phyloP scores from a whole-genome alignment of 2,797 vertebrate genomes.

The Mormyrus hasselquistii region DNA sequence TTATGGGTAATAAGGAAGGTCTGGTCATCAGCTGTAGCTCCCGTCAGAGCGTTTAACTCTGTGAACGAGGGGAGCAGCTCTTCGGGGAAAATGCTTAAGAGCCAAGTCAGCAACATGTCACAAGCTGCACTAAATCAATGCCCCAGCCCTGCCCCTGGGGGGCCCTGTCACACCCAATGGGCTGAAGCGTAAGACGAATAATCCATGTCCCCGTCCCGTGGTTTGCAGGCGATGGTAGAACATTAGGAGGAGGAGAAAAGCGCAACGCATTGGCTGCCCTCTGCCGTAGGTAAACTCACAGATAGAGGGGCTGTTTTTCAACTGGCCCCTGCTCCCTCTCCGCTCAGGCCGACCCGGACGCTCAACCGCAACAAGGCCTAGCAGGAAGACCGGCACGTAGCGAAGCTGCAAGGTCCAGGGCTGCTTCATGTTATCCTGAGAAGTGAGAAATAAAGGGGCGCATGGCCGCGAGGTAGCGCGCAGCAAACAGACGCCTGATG shows the following conservation, averaged over 20 bases:
- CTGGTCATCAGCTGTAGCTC: background rate
- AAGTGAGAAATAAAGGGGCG: constrained; percentile 48
- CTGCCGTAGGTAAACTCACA: background rate
- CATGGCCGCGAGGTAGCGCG: constrained; percentile 35
- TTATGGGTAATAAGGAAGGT: background rate
- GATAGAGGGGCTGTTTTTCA: background rate
- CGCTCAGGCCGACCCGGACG: constrained; percentile 36
- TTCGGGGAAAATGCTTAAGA: background rate
- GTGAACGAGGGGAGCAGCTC: background rate
- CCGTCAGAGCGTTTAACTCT: constrained; percentile 4
- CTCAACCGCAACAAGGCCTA: constrained; percentile 66
- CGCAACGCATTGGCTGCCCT: background rate
- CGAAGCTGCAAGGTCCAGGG: constrained; percentile 51
- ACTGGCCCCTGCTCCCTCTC: constrained; percentile 12
- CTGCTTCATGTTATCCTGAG: constrained; percentile 53
- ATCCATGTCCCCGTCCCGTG: constrained; percentile 1
- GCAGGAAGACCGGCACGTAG: constrained; percentile 65
- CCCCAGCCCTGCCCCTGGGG: background rate
- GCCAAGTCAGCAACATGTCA: background rate
- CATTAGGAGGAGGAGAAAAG: background rate
- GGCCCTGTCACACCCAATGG: constrained; percentile 15
- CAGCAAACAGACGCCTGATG: constrained; percentile 35
- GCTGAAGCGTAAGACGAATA: background rate
- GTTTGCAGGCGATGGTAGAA: background rate
- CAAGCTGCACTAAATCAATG: background rate